These are phyloP conservation scores for Pterophyllum scalare DNA, from an alignment of 2,113 vertebrate species.

Conservation along the genomic window DNA sequence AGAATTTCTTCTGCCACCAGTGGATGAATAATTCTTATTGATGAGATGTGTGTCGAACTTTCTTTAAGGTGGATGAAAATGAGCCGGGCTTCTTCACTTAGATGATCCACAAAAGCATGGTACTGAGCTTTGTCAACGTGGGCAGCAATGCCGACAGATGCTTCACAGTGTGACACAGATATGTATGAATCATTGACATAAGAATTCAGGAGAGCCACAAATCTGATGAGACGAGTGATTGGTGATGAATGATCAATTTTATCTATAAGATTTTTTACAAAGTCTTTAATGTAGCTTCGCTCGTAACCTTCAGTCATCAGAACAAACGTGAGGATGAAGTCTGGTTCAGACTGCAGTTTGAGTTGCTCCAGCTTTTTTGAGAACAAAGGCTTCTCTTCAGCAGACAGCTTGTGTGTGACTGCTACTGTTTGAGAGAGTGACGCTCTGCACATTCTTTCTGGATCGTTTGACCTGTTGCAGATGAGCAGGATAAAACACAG, in stretches of 20 bases:
- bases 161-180: slow-evolving; percentile 81
- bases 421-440: slow-evolving; percentile 61
- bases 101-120: slow-evolving; percentile 64
- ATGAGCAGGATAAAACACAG: slow-evolving; percentile 80
- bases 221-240: slow-evolving; percentile 69
- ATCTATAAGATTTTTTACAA: slow-evolving; percentile 72
- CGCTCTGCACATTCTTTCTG: slow-evolving; percentile 62
- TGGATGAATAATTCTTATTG: slow-evolving; percentile 76
- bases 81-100: slow-evolving; percentile 74
- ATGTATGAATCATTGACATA: slow-evolving; percentile 74
- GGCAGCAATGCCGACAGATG: slow-evolving; percentile 63
- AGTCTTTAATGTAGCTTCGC: slow-evolving; percentile 46
- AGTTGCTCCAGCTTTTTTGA: slow-evolving; percentile 52
- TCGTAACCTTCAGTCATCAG: slow-evolving; percentile 77
- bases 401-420: slow-evolving; percentile 77
- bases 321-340: slow-evolving; percentile 81
- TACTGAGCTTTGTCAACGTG: slow-evolving; percentile 25
- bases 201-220: slow-evolving; percentile 75
- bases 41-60: slow-evolving; percentile 61
- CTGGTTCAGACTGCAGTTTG: slow-evolving; percentile 11
- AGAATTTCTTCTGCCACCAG: slow-evolving; percentile 80
- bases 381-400: slow-evolving; percentile 68
- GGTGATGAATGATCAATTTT: slow-evolving; percentile 58
- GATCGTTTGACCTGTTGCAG: slow-evolving; percentile 76
- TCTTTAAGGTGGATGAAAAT: slow-evolving; percentile 78